Evolutionary conservation across 1,140 invertebrate genomes (phyloP), one percentile per base, ranked within the genome.

Genomic region (Ceratitis capitata): DNA sequence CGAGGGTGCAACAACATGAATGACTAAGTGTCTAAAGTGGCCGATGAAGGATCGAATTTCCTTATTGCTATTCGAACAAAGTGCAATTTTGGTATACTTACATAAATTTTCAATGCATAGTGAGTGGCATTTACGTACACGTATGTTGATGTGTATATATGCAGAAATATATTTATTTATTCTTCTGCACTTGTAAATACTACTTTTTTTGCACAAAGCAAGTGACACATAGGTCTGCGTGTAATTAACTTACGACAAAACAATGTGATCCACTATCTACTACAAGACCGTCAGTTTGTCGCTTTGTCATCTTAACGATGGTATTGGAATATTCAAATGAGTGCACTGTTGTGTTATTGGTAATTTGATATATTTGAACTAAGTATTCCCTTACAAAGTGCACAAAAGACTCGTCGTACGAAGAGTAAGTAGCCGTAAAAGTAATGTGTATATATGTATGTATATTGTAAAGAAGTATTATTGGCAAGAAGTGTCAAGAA

Each of bases 201-300:
- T n/a, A n/a, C 51, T 32, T 3, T 12, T 78, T 16, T 78, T 16
- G n/a, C 35, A 45, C 42, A 78, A 78, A 26, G 69, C 42, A 78
- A 78, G 69, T 78, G 69, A 78, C 42, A 78, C n/a, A 78, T 45
- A 78, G 39, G 19, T n/a, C 1, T 19, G 14, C 14, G 51, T 19
- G 9, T 78, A 78, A 78, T 78, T 78, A 78, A 78, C 39, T 78
- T 78, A 45, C 69, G n/a, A 26, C 69, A 23, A 78, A 78, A 78
- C 69, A 78, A 78, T 78, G n/a, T 35, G 5, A 14, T 26, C 10
- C 39, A 47, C 69, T 78, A 78, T 42, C 19, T 78, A 26, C 23
- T 29, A 26, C 19, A n/a, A 7, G 64, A 10, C 2, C 42, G 35
- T 23, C 69, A 45, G 29, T 1, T 26, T 14, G 6, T 3, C n/a